Conservation (phyloP, 2,113 vertebrate species). For the Tetraodon nigroviridis region DNA sequence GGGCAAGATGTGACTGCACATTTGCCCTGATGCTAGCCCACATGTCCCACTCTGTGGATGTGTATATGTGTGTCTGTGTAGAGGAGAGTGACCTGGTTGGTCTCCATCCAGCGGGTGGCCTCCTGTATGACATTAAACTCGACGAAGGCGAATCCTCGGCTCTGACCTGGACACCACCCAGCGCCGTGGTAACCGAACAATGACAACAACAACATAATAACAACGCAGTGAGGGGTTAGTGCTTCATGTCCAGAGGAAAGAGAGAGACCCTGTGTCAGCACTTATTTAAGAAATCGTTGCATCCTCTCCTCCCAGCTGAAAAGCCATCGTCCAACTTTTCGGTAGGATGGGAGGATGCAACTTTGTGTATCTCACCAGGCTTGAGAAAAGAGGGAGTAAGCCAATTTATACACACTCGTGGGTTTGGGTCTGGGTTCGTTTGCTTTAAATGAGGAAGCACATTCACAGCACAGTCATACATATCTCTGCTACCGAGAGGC, state of each 20-base stretch:
- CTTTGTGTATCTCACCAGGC: slow-evolving; percentile 45
- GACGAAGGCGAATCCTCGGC: slow-evolving; percentile 96
- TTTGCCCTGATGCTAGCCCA: slow-evolving; percentile 22
- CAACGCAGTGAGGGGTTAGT: slow-evolving; percentile 82
- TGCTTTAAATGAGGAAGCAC: slow-evolving; percentile 41
- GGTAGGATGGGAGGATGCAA: slow-evolving; percentile 50
- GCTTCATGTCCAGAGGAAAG: slow-evolving; percentile 75
- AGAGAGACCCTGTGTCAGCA: slow-evolving; percentile 70
- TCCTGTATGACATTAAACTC: slow-evolving; percentile 97
- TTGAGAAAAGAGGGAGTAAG: slow-evolving; percentile 41
- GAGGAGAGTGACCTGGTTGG: slow-evolving; percentile 93
- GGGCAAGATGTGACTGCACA: slow-evolving; percentile 21
- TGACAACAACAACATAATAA: slow-evolving; percentile 78
- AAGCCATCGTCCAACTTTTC: slow-evolving; percentile 34
- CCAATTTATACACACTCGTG: slow-evolving; percentile 43
- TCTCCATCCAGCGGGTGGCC: slow-evolving; percentile 94
- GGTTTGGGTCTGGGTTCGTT: slow-evolving; percentile 48
- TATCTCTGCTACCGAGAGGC: neutral
- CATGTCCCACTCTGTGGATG: slow-evolving; percentile 48
- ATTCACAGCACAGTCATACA: slow-evolving; percentile 11
- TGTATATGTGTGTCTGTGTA: slow-evolving; percentile 77
- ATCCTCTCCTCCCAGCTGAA: slow-evolving; percentile 41
- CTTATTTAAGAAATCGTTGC: slow-evolving; percentile 44
- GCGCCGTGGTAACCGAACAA: slow-evolving; percentile 79
- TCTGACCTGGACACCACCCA: slow-evolving; percentile 92